Percentiles rank a stretch among this genome's conserved stretches.
phyloP scores from a whole-genome alignment of 1,140 invertebrate species.

The Hyles euphorbiae region DNA sequence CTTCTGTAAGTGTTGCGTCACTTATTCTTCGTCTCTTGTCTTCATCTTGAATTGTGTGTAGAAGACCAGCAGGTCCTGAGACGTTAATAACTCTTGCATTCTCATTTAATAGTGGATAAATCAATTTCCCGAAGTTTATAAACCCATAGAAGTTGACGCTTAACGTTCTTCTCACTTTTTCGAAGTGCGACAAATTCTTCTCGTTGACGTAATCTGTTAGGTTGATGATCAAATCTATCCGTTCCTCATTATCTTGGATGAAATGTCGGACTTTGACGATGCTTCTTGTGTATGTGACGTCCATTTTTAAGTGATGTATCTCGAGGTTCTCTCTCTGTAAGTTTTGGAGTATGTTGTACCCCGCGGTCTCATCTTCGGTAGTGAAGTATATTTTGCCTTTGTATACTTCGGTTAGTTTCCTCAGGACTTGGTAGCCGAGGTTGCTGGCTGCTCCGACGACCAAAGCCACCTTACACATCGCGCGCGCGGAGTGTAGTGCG shows the following conservation, averaged over 20 bases:
- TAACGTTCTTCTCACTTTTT: constrained; percentile 56
- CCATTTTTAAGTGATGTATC: constrained; percentile 50
- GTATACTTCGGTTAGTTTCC: constrained; percentile 49
- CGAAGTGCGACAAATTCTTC: constrained; percentile 48
- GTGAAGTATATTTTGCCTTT: constrained; percentile 65
- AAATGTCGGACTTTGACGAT: constrained; percentile 62
- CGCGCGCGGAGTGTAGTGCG: constrained; percentile 32
- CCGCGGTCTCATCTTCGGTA: constrained; percentile 55
- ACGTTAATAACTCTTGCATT: constrained; percentile 63
- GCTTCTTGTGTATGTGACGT: constrained; percentile 60
- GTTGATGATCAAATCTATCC: constrained; percentile 62
- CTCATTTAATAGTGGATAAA: constrained; percentile 58
- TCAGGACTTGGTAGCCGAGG: constrained; percentile 61
- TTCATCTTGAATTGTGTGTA: constrained; percentile 61
- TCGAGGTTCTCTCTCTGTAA: constrained; percentile 35
- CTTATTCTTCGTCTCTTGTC: constrained; percentile 52
- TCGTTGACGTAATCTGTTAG: constrained; percentile 55
- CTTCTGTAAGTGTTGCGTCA: constrained; percentile 51
- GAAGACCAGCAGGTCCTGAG: constrained; percentile 57
- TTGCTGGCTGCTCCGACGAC: constrained; percentile 61
- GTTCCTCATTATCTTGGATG: constrained; percentile 60
- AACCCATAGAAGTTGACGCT: constrained; percentile 65
- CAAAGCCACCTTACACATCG: constrained; percentile 59
- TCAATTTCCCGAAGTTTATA: constrained; percentile 64
- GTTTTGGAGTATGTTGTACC: constrained; percentile 49